A percentile compares a stretch with the other conserved stretches of the same genome.
Evolutionary conservation across 2,888 invertebrate genomes (phyloP).

Genomic region (Pandemis corylana): DNA sequence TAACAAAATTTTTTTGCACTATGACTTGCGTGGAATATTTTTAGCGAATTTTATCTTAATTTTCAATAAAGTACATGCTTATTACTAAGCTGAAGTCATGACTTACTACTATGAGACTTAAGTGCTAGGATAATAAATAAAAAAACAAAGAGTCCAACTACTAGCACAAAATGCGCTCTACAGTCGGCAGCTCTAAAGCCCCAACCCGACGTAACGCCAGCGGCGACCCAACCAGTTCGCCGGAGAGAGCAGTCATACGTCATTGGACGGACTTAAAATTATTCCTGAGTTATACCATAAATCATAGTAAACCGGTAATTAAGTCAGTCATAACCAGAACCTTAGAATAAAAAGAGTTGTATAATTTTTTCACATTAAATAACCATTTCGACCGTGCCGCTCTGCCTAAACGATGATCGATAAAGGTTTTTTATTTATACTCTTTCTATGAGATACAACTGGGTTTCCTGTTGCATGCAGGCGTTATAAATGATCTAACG

Average conservation of each 20-base stretch:
- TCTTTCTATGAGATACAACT: slow-evolving; percentile 42
- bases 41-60: background rate
- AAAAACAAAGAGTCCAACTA: background rate
- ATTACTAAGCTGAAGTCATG: background rate
- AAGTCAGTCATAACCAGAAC: slow-evolving; percentile 83
- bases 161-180: slow-evolving; percentile 8
- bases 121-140: background rate
- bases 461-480: slow-evolving; percentile 52
- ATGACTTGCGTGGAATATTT: too few relatives aligned
- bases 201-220: slow-evolving; percentile 68
- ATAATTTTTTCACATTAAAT: slow-evolving; percentile 83
- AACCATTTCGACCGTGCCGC: slow-evolving; percentile 70
- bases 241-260: slow-evolving; percentile 76
- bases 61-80: background rate
- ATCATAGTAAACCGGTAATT: slow-evolving; percentile 84
- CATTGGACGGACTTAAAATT: slow-evolving; percentile 78
- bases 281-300: slow-evolving; percentile 82
- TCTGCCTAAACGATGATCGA: slow-evolving; percentile 72
- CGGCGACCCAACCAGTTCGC: slow-evolving; percentile 76
- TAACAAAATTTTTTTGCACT: background rate
- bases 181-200: slow-evolving; percentile 37
- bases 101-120: background rate
- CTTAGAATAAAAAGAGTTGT: slow-evolving; percentile 76
- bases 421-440: slow-evolving; percentile 57
- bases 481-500: slow-evolving; percentile 52